Evolutionary conservation across 2,797 vertebrate genomes (phyloP).

Genomic region (Phataginus tetradactyla): DNA sequence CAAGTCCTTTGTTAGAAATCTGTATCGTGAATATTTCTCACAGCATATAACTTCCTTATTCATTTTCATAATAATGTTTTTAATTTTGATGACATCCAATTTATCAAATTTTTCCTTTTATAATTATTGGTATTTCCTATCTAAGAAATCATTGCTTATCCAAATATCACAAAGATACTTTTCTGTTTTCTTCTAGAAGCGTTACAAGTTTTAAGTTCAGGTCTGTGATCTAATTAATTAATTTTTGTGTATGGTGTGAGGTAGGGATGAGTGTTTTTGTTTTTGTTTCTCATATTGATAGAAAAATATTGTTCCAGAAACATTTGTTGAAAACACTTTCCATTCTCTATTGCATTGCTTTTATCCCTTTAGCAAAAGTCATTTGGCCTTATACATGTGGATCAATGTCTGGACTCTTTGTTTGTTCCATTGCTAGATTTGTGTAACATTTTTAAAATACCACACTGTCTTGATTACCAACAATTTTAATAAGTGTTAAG

Average conservation of each 20-base stretch:
- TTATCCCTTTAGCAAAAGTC: background rate
- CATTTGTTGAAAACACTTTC: background rate
- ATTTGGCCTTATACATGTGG: background rate
- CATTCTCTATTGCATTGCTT: background rate
- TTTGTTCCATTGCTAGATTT: background rate
- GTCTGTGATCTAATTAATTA: background rate
- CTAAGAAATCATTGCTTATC: background rate
- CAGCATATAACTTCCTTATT: background rate
- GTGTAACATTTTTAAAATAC: background rate
- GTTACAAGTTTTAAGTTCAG: background rate
- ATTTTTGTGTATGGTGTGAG: background rate
- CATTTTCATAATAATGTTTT: background rate
- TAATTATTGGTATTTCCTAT: background rate
- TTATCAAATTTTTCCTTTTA: background rate
- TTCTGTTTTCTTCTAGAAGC: background rate
- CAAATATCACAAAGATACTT: background rate
- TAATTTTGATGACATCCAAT: conserved; percentile 1
- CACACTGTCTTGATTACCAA: background rate
- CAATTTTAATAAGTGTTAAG: background rate
- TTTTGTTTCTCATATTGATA: background rate
- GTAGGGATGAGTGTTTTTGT: background rate
- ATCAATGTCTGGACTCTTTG: background rate
- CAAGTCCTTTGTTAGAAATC: background rate
- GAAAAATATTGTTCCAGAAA: background rate
- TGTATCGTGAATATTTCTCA: background rate